Conservation (phyloP, 2,797 vertebrate species). For the Limosa lapponica region DNA sequence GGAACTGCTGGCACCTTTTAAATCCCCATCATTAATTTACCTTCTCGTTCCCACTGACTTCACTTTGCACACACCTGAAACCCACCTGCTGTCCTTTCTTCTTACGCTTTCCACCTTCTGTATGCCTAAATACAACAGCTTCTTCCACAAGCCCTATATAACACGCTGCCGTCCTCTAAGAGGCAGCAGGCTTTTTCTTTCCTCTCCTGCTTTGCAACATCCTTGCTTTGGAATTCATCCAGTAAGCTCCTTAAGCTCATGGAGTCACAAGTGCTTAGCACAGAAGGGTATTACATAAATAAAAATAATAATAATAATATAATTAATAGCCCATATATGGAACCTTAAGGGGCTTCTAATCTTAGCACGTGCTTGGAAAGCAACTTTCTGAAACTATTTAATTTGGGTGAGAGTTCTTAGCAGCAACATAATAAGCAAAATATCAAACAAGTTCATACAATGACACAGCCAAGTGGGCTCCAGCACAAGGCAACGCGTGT, state of each 20-base stretch:
- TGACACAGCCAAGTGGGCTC: background rate
- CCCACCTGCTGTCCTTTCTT: background rate
- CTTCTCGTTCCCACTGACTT: background rate
- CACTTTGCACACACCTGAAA: background rate
- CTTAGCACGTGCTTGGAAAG: background rate
- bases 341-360: constrained; percentile 15
- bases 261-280: constrained; percentile 36
- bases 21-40: background rate
- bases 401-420: constrained; percentile 38
- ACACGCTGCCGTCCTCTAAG: background rate
- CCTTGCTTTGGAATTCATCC: constrained; percentile 49
- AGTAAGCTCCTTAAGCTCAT: constrained; percentile 60
- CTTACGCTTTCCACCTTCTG: background rate
- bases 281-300: constrained; percentile 47
- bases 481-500: background rate
- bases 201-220: constrained; percentile 13
- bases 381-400: background rate
- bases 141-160: background rate
- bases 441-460: constrained; percentile 28
- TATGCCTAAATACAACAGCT: background rate
- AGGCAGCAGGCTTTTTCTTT: background rate
- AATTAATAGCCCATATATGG: constrained; percentile 15
- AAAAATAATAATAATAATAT: constrained; percentile 43
- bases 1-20: background rate
- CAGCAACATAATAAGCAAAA: background rate